phyloP scores from a whole-genome alignment of 2,113 vertebrate species.

The Paedocypris sp. region DNA sequence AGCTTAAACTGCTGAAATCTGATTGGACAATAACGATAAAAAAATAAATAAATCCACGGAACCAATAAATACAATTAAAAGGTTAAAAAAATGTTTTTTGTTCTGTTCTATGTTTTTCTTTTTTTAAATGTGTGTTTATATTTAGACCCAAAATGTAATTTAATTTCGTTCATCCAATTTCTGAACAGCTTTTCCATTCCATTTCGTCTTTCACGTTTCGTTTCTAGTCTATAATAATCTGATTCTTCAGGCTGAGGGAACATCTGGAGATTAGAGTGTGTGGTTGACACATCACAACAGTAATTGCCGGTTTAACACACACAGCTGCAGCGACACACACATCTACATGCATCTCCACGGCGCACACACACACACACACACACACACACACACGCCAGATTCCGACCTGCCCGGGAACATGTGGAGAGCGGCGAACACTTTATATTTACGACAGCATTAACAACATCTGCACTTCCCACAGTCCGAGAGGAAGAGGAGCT shows the following conservation, averaged over 20 bases:
- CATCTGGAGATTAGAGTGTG: conserved; percentile 44
- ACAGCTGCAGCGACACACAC: conserved; percentile 44
- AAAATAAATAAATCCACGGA: too few relatives aligned
- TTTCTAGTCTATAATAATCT: conserved; percentile 34
- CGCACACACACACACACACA: conserved; percentile 6
- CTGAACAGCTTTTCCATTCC: too few relatives aligned
- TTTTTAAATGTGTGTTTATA: too few relatives aligned
- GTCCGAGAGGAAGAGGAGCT: conserved; percentile 1
- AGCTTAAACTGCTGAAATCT: too few relatives aligned
- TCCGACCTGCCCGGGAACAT: neutral
- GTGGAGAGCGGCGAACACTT: conserved; percentile 3
- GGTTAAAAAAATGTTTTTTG: too few relatives aligned
- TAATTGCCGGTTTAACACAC: conserved; percentile 52
- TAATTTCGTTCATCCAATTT: too few relatives aligned
- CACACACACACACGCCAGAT: neutral
- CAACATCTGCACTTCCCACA: neutral
- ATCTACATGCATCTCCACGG: neutral
- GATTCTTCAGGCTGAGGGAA: conserved; percentile 34
- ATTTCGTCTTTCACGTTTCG: neutral
- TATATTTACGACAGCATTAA: conserved; percentile 7
- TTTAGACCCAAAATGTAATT: too few relatives aligned
- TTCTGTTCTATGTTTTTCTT: too few relatives aligned
- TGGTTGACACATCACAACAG: conserved; percentile 50
- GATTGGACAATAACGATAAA: too few relatives aligned
- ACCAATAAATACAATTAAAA: too few relatives aligned